Evolutionary conservation across 2,113 vertebrate species (phyloP).

Genomic region (Benitochromis conjunctus): DNA sequence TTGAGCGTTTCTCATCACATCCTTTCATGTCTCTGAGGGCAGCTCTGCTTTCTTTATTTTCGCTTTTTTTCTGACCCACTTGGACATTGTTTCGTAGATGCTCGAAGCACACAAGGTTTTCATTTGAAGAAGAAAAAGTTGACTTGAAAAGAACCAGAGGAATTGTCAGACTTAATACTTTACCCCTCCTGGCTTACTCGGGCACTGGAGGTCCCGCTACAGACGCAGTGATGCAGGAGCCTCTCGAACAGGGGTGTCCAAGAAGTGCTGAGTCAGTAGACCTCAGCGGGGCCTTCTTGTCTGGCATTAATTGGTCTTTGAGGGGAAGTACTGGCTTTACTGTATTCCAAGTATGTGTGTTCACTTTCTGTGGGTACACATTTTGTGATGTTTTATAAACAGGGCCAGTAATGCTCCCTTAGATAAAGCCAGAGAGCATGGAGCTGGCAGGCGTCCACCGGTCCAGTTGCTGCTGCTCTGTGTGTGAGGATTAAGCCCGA

Average conservation of each 20-base stretch:
- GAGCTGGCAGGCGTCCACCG: conserved; percentile 30
- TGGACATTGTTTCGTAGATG: conserved; percentile 39
- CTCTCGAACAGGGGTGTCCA: neutral
- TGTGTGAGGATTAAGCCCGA: conserved; percentile 12
- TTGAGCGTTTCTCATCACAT: conserved; percentile 39
- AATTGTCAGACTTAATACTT: conserved; percentile 31
- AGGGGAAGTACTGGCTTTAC: conserved; percentile 43
- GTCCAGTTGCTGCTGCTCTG: conserved; percentile 22
- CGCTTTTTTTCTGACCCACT: conserved; percentile 50
- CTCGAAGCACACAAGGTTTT: conserved; percentile 30
- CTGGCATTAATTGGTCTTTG: conserved; percentile 55
- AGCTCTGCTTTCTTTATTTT: conserved; percentile 47
- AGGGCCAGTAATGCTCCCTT: conserved; percentile 26
- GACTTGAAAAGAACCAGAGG: conserved; percentile 45
- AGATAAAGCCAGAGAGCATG: conserved; percentile 37
- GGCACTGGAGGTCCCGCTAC: neutral
- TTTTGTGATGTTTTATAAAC: conserved; percentile 54
- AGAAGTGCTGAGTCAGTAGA: conserved; percentile 51
- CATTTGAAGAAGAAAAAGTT: conserved; percentile 17
- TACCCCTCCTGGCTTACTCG: neutral
- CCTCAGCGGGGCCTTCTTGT: conserved; percentile 45
- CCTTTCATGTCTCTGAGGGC: conserved; percentile 44
- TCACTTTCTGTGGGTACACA: conserved; percentile 41
- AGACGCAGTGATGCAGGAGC: neutral
- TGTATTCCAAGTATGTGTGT: conserved; percentile 28